phyloP scores from a whole-genome alignment of 92 coral and sea anemone genomes.

The Chrysogorgia sp. region DNA sequence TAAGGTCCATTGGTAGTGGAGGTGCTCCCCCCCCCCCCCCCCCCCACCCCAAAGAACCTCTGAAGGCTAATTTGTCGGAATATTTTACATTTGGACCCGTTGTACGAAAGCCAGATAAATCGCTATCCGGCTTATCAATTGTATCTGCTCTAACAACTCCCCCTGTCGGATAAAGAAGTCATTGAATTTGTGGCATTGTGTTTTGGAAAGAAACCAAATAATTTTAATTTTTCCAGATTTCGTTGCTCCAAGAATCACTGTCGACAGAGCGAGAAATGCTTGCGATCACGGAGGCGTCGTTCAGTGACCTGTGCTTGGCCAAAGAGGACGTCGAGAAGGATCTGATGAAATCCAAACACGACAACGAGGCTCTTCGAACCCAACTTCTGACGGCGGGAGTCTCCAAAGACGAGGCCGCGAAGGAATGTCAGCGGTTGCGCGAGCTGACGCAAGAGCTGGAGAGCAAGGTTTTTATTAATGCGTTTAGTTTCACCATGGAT shows the following conservation, averaged over 20 bases:
- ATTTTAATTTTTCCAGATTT: neutral
- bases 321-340: neutral
- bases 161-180: too few relatives aligned
- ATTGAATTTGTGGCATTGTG: too few relatives aligned
- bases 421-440: conserved; percentile 1
- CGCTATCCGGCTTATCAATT: too few relatives aligned
- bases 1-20: too few relatives aligned
- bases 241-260: neutral
- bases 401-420: conserved; percentile 6
- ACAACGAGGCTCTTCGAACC: neutral
- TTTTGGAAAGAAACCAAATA: neutral
- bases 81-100: too few relatives aligned
- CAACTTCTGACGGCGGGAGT: neutral
- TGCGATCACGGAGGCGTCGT: neutral
- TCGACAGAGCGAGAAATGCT: neutral
- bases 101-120: too few relatives aligned
- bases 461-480: conserved; percentile 7
- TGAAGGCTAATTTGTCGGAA: too few relatives aligned
- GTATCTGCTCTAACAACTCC: too few relatives aligned
- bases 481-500: too few relatives aligned
- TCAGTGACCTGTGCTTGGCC: neutral
- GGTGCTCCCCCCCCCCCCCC: too few relatives aligned
- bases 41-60: too few relatives aligned
- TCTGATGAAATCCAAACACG: neutral
- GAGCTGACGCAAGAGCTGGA: neutral